A percentile compares a stretch with the other conserved stretches of the same genome.
Evolutionary conservation across 2,113 vertebrate genomes (phyloP).

Genomic region (Oncorhynchus masou): DNA sequence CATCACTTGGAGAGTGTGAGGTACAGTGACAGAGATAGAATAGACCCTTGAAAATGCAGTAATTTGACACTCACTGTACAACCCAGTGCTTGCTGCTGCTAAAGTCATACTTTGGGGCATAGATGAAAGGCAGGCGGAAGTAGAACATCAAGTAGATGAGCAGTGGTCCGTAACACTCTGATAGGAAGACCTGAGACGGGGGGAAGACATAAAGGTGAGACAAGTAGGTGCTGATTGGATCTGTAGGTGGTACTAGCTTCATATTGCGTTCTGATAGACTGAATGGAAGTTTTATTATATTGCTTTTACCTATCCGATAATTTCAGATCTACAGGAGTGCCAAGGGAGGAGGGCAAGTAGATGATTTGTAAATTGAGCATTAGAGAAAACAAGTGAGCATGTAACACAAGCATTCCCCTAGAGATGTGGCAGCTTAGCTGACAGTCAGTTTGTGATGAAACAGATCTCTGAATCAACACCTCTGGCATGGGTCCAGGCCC

Average conservation of each 20-base stretch:
- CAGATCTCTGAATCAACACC: constrained; percentile 57
- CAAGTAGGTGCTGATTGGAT: too few relatives aligned
- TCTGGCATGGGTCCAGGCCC: constrained; percentile 25
- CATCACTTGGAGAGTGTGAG: constrained; percentile 16
- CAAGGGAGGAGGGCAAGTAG: not conserved
- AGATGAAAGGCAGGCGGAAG: constrained; percentile 89
- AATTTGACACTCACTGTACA: constrained; percentile 83
- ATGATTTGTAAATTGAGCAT: not conserved
- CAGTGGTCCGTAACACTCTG: constrained; percentile 85
- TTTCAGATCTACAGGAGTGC: too few relatives aligned
- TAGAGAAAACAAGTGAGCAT: too few relatives aligned
- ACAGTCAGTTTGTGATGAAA: constrained; percentile 37
- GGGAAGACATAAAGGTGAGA: not conserved
- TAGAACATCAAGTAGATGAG: constrained; percentile 91
- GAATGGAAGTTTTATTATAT: too few relatives aligned
- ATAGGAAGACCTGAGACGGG: constrained; percentile 82
- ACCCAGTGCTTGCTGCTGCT: constrained; percentile 86
- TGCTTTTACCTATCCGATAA: too few relatives aligned
- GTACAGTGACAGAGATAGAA: not conserved
- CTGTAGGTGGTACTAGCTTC: too few relatives aligned
- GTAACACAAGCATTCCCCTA: too few relatives aligned
- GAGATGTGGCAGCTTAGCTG: constrained; percentile 22
- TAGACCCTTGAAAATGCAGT: constrained; percentile 12
- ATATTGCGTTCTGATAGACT: too few relatives aligned
- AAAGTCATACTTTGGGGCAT: constrained; percentile 85